phyloP scores from a whole-genome alignment of 2,113 vertebrate species.

The Beaufortia kweichowensis region DNA sequence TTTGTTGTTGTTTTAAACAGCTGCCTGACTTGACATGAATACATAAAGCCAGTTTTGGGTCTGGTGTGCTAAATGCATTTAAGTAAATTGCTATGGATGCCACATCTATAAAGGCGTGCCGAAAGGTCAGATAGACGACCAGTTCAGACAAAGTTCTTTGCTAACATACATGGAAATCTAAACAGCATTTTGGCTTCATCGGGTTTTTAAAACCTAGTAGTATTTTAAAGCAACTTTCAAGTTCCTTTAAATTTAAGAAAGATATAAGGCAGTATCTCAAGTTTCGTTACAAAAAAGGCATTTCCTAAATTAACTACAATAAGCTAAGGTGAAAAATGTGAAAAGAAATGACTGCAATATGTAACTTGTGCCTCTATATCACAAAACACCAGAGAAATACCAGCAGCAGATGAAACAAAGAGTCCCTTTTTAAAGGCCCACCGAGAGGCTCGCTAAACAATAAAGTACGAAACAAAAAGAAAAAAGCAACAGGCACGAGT shows the following conservation, averaged over 20 bases:
- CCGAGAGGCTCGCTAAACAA: neutral
- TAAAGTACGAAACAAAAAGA: conserved; percentile 24
- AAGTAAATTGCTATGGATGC: too few species aligned
- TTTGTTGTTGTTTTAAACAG: too few species aligned
- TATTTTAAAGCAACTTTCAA: neutral
- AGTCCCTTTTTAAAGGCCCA: neutral
- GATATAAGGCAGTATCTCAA: neutral
- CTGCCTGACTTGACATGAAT: neutral
- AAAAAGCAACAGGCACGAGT: neutral
- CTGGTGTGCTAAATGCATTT: too few species aligned
- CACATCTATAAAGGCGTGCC: too few species aligned
- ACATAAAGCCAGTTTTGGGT: too few species aligned
- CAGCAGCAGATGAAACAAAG: neutral
- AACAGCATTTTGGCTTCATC: neutral
- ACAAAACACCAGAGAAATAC: neutral
- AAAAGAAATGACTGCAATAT: too few species aligned
- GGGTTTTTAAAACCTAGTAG: neutral
- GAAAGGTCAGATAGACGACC: neutral
- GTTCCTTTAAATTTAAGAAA: too few species aligned
- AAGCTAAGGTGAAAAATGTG: too few species aligned
- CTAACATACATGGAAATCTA: neutral
- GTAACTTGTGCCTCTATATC: too few species aligned
- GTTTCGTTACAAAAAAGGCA: too few species aligned
- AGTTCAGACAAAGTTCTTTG: neutral
- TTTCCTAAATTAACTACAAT: too few species aligned